phyloP scores from a whole-genome alignment of 2,113 vertebrate species.

The Cranoglanis bouderius region DNA sequence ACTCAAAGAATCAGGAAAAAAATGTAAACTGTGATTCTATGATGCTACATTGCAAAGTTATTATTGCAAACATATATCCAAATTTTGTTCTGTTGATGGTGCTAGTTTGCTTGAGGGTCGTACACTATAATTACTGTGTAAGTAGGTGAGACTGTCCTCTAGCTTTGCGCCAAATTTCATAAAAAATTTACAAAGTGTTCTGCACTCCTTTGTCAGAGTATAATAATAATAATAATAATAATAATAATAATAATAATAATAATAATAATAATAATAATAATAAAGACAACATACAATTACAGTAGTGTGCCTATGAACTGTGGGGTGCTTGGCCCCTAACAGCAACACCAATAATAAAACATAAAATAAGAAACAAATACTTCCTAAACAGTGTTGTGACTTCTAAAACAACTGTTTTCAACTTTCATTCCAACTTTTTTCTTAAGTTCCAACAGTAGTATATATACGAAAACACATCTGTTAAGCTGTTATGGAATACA shows the following conservation, averaged over 20 bases:
- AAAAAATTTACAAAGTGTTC: neutral
- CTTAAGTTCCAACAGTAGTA: neutral
- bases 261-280: too few relatives aligned
- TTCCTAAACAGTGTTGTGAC: neutral
- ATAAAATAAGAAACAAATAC: too few relatives aligned
- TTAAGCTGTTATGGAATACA: neutral
- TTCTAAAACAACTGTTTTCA: neutral
- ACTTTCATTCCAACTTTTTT: neutral
- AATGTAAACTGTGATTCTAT: too few relatives aligned
- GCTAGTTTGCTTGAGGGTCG: neutral
- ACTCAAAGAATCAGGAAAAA: too few relatives aligned
- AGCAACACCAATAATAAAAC: neutral
- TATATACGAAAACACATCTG: neutral
- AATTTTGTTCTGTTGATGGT: neutral
- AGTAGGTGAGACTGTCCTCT: neutral
- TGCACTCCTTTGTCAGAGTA: too few relatives aligned
- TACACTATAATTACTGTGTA: neutral
- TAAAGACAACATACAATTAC: too few relatives aligned
- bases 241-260: too few relatives aligned
- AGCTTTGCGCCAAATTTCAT: neutral
- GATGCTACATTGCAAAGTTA: too few relatives aligned
- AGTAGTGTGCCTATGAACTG: too few relatives aligned
- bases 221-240: neutral
- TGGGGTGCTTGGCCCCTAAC: neutral
- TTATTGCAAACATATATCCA: neutral